Evolutionary conservation across 1,140 invertebrate genomes (phyloP).

Genomic region (Hyles euphorbiae): DNA sequence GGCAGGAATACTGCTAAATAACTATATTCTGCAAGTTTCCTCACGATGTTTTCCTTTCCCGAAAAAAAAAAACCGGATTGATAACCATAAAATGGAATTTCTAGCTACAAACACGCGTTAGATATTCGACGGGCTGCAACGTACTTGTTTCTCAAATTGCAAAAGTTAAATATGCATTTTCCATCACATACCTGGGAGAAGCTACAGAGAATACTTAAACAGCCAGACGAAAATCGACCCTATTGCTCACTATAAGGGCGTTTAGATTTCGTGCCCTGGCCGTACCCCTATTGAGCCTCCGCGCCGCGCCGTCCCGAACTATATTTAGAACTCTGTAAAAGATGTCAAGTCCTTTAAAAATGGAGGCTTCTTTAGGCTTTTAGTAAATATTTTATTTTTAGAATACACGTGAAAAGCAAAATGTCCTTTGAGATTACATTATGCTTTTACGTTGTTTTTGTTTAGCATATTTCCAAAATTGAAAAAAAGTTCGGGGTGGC

Average conservation of each 20-base stretch:
- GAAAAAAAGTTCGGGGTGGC: no score
- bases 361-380: not conserved
- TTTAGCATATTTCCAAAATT: no score
- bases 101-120: no score
- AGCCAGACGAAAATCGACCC: not conserved
- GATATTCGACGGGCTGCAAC: no score
- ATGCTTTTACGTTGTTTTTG: no score
- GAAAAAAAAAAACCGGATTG: no score
- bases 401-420: not conserved
- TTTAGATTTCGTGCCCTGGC: not conserved
- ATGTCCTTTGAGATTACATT: no score
- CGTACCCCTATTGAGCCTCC: not conserved
- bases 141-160: not conserved
- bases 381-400: not conserved
- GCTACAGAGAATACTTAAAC: slow-evolving; percentile 8
- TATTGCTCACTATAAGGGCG: not conserved
- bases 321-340: slow-evolving; percentile 44
- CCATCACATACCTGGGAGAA: not conserved
- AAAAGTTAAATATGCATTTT: slow-evolving; percentile 13
- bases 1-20: no score
- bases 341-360: slow-evolving; percentile 26
- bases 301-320: slow-evolving; percentile 24
- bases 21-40: no score
- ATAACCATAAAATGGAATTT: no score
- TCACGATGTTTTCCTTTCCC: no score